Evolutionary conservation across 2,888 invertebrate genomes (phyloP).

Genomic region (Brachyptera risi): DNA sequence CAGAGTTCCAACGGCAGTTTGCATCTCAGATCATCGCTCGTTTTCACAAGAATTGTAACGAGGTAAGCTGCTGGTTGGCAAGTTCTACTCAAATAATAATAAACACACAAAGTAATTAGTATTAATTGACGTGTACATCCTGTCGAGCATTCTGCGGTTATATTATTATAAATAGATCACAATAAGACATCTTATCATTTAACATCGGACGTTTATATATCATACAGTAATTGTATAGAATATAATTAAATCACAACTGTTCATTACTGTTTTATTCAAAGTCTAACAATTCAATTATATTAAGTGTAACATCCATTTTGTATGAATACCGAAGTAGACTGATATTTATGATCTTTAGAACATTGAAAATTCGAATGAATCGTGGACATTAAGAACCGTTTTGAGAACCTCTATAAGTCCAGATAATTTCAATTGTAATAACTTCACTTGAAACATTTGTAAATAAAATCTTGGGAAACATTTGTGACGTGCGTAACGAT

Average conservation of each 20-base stretch:
- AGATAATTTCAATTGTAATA: too few relatives aligned
- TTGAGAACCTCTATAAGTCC: too few relatives aligned
- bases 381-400: too few relatives aligned
- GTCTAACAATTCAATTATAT: background rate
- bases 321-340: background rate
- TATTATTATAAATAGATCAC: conserved; percentile 4
- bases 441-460: too few relatives aligned
- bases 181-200: background rate
- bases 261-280: background rate
- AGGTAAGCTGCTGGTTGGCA: too few relatives aligned
- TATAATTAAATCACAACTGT: background rate
- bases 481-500: background rate
- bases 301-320: conserved; percentile 2
- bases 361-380: too few relatives aligned
- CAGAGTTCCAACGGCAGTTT: too few relatives aligned
- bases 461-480: too few relatives aligned
- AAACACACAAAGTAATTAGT: background rate
- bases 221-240: background rate
- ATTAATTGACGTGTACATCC: background rate
- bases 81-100: too few relatives aligned
- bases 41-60: too few relatives aligned
- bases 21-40: too few relatives aligned
- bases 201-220: conserved; percentile 11
- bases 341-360: too few relatives aligned
- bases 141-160: background rate